These are phyloP conservation scores for Batillaria attramentaria DNA, from an alignment of 1,140 invertebrate genomes.

Conservation along the genomic window DNA sequence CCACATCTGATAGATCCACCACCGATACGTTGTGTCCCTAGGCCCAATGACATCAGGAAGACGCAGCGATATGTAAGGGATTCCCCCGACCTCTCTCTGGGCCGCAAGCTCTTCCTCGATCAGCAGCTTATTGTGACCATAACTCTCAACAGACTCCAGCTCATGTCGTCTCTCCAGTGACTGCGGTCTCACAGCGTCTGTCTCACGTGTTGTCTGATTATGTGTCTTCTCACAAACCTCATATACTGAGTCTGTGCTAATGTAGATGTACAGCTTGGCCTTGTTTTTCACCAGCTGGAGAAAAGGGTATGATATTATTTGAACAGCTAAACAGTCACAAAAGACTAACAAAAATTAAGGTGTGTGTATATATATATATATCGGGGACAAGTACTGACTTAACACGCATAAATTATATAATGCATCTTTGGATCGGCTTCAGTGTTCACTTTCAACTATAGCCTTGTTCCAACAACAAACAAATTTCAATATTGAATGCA, in stretches of 20 bases:
- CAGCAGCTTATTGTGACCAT: constrained; percentile 71
- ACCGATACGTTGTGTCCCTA: constrained; percentile 73
- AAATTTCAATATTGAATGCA: too few species aligned
- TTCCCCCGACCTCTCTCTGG: constrained; percentile 49
- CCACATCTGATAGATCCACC: constrained; percentile 75
- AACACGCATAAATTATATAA: too few species aligned
- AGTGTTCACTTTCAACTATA: too few species aligned
- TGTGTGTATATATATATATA: neutral
- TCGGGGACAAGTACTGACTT: too few species aligned
- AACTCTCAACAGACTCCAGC: constrained; percentile 65
- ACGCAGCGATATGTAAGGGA: constrained; percentile 71
- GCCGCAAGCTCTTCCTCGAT: constrained; percentile 70
- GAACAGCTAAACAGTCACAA: neutral
- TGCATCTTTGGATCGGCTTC: too few species aligned
- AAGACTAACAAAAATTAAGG: too few species aligned
- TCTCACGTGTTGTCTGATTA: constrained; percentile 50
- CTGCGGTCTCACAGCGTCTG: constrained; percentile 69
- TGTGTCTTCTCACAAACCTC: constrained; percentile 71
- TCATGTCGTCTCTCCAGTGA: constrained; percentile 50
- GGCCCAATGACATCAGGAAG: constrained; percentile 74
- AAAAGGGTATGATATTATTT: too few species aligned
- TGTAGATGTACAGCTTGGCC: constrained; percentile 72
- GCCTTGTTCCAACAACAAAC: too few species aligned
- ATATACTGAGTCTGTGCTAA: constrained; percentile 74
- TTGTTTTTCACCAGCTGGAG: constrained; percentile 59